Evolutionary conservation across 2,797 vertebrate genomes (phyloP).

Genomic region (Myiotriccus ornatus): DNA sequence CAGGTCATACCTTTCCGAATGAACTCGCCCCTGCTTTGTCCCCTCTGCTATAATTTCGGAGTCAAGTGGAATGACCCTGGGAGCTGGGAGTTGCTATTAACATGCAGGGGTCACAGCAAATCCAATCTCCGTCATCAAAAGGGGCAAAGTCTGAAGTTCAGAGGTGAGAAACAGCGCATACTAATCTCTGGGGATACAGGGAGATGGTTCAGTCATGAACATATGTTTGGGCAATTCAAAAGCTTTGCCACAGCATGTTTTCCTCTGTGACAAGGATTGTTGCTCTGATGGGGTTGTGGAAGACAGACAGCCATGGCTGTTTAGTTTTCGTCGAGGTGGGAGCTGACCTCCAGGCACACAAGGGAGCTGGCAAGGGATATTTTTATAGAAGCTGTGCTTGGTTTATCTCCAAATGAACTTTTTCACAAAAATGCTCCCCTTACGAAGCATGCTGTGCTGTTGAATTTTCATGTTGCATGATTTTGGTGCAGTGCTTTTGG

Average conservation of each 20-base stretch:
- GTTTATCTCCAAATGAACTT: not conserved
- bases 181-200: not conserved
- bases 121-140: not conserved
- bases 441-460: rapidly evolving
- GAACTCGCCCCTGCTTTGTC: rapidly evolving
- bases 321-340: rapidly evolving
- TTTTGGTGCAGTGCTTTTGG: not conserved
- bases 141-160: not conserved
- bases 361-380: not conserved
- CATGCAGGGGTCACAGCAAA: not conserved
- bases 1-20: not conserved
- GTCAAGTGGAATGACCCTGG: rapidly evolving
- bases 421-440: not conserved
- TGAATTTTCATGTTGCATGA: not conserved
- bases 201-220: not conserved
- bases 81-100: not conserved
- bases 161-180: not conserved
- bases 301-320: not conserved
- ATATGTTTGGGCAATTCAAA: not conserved
- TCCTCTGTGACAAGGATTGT: not conserved
- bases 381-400: not conserved
- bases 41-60: rapidly evolving
- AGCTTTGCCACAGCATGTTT: not conserved
- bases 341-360: not conserved
- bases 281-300: not conserved